phyloP scores from a whole-genome alignment of 2,797 vertebrate species.

The Stomatorhinus walkeri region DNA sequence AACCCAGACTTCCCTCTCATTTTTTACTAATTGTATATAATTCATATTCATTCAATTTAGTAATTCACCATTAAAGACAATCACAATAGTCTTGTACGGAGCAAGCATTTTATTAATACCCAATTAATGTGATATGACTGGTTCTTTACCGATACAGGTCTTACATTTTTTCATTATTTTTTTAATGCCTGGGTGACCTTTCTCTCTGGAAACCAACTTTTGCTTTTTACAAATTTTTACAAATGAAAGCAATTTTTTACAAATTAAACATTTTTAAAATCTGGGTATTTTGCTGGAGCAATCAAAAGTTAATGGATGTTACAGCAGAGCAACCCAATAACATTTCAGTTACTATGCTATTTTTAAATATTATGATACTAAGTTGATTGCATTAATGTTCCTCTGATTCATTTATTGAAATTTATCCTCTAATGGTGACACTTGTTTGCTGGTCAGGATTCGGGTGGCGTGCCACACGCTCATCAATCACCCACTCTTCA shows the following conservation, averaged over 20 bases:
- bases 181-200: neutral
- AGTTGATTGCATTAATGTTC: neutral
- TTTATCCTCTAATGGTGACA: neutral
- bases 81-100: neutral
- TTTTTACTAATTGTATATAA: neutral
- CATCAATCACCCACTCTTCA: conserved; percentile 96
- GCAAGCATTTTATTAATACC: neutral
- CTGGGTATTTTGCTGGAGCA: neutral
- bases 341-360: neutral
- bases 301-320: neutral
- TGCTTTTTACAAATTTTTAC: neutral
- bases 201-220: neutral
- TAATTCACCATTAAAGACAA: neutral
- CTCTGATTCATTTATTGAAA: neutral
- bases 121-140: neutral
- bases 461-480: conserved; percentile 88
- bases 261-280: neutral
- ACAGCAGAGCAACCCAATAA: neutral
- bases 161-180: neutral
- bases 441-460: conserved; percentile 58
- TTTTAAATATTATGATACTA: neutral
- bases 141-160: neutral
- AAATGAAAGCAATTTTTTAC: neutral
- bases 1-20: too few species aligned
- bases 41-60: neutral